A percentile compares a stretch with the other conserved stretches of the same genome.
These are phyloP conservation scores for Melitaea athalia DNA, from an alignment of 2,888 invertebrate genomes.

Conservation along the genomic window DNA sequence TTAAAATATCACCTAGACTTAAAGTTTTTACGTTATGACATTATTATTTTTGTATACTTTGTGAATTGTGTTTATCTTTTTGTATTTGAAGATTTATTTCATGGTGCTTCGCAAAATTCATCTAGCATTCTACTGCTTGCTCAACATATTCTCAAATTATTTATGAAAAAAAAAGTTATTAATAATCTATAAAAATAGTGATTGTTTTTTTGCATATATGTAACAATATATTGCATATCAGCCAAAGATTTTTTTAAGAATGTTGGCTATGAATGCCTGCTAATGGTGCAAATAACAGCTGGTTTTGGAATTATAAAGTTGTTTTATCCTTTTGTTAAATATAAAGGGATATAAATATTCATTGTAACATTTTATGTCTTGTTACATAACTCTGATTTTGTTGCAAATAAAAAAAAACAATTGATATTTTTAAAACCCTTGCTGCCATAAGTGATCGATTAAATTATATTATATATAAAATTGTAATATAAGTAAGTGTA, in stretches of 20 bases:
- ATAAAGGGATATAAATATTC: background rate
- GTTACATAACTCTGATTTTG: constrained; percentile 12
- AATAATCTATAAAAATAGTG: constrained; percentile 12
- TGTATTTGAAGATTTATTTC: constrained; percentile 27
- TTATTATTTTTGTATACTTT: constrained; percentile 50
- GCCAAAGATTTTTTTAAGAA: constrained; percentile 38
- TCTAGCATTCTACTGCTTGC: constrained; percentile 28
- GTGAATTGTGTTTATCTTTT: constrained; percentile 34
- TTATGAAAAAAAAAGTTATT: constrained; percentile 25
- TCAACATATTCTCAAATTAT: constrained; percentile 18
- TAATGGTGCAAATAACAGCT: constrained; percentile 23
- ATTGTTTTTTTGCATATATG: constrained; percentile 15
- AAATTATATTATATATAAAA: constrained; percentile 42
- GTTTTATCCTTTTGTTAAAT: background rate
- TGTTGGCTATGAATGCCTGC: constrained; percentile 22
- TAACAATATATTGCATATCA: constrained; percentile 16
- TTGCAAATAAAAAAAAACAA: constrained; percentile 18
- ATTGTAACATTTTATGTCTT: constrained; percentile 10
- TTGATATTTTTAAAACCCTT: constrained; percentile 45
- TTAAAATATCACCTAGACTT: constrained; percentile 25
- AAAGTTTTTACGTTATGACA: constrained; percentile 52
- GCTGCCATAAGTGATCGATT: constrained; percentile 69
- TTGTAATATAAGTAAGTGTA: constrained; percentile 32
- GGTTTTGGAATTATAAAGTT: constrained; percentile 10
- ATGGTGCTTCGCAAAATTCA: constrained; percentile 43